Conservation (phyloP, 2,888 invertebrate genomes). For the Plemyria rubiginata region DNA sequence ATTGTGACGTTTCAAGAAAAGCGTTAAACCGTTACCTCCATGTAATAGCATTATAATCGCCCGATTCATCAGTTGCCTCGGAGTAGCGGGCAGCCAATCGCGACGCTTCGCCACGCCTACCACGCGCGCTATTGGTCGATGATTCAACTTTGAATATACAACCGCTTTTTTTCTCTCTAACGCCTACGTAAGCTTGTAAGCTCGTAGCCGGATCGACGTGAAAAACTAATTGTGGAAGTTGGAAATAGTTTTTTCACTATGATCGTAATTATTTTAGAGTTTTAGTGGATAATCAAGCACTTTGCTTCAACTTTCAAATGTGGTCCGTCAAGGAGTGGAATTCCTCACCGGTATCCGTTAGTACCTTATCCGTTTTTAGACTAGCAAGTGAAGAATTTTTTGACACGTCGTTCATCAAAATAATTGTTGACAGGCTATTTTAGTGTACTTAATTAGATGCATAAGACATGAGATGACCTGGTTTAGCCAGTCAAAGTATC, state of each 20-base stretch:
- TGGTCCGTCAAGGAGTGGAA: too few species aligned
- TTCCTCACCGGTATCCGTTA: too few species aligned
- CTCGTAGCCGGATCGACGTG: slow-evolving; percentile 30
- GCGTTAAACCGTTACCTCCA: slow-evolving; percentile 46
- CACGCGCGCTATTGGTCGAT: slow-evolving; percentile 73
- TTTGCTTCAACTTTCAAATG: too few species aligned
- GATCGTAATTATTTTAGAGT: background rate
- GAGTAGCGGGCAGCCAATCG: slow-evolving; percentile 64
- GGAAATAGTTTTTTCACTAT: background rate
- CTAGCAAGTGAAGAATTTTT: too few species aligned
- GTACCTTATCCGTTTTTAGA: too few species aligned
- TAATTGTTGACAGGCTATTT: too few species aligned
- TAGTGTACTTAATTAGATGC: too few species aligned
- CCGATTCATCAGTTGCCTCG: slow-evolving; percentile 62
- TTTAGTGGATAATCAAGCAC: background rate
- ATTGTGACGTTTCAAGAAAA: slow-evolving; percentile 41
- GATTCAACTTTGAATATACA: slow-evolving; percentile 81
- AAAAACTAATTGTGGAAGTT: slow-evolving; percentile 20
- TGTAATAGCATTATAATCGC: slow-evolving; percentile 74
- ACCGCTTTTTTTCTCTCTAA: slow-evolving; percentile 79
- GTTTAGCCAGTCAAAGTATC: too few species aligned
- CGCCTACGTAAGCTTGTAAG: slow-evolving; percentile 76
- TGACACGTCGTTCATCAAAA: too few species aligned
- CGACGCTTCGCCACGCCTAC: slow-evolving; percentile 74
- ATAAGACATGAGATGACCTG: too few species aligned